A percentile compares a stretch with the other conserved stretches of the same genome.
These are phyloP conservation scores for Dryobotodes eremita DNA, from an alignment of 2,888 invertebrate genomes.

Conservation along the genomic window DNA sequence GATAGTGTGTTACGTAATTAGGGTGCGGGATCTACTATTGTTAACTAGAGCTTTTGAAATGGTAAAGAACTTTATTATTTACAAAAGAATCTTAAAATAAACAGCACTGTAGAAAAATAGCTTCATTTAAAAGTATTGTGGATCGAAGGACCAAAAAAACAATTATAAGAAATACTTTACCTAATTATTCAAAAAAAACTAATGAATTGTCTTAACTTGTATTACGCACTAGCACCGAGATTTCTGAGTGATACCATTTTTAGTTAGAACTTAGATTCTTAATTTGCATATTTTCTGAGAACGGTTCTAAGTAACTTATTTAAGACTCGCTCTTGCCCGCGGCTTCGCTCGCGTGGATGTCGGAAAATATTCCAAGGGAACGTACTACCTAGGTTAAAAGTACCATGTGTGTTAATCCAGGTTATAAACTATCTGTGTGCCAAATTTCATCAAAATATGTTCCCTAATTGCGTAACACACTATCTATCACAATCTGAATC, in stretches of 20 bases:
- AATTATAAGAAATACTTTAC: not conserved
- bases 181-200: not conserved
- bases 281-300: conserved; percentile 28
- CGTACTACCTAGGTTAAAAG: too few species aligned
- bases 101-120: not conserved
- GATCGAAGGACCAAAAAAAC: not conserved
- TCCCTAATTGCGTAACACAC: too few species aligned
- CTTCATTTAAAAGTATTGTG: not conserved
- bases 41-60: not conserved
- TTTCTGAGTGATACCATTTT: conserved; percentile 6
- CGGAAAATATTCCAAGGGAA: too few species aligned
- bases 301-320: not conserved
- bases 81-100: not conserved
- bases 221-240: not conserved
- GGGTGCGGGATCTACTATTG: not conserved
- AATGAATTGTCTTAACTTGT: not conserved
- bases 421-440: too few species aligned
- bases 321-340: too few species aligned
- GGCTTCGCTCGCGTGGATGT: too few species aligned
- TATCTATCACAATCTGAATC: too few species aligned
- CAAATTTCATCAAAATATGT: too few species aligned
- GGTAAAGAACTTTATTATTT: not conserved
- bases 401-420: too few species aligned
- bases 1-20: too few species aligned
- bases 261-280: conserved; percentile 1